Percentiles rank a stretch among this genome's conserved stretches.
phyloP scores from a whole-genome alignment of 2,113 vertebrate genomes.

The Hassar affinis region DNA sequence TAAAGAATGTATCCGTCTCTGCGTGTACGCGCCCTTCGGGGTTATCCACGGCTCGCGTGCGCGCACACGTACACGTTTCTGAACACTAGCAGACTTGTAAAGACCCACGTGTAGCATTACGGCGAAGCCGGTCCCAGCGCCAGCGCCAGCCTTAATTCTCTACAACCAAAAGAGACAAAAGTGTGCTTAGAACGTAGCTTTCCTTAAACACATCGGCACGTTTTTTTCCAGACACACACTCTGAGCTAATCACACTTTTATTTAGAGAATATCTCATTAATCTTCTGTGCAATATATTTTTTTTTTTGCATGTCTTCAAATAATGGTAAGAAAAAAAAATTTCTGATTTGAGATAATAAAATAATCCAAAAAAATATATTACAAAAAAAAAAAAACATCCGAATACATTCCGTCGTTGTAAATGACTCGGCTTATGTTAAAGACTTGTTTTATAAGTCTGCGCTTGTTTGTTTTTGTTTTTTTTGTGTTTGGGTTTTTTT shows the following conservation, averaged over 20 bases:
- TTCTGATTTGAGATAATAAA: constrained; percentile 70
- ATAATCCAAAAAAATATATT: constrained; percentile 28
- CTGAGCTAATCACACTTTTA: constrained; percentile 69
- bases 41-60: constrained; percentile 48
- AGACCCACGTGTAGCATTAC: constrained; percentile 55
- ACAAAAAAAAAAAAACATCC: constrained; percentile 62
- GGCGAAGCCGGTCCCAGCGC: constrained; percentile 63
- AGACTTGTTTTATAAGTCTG: constrained; percentile 99
- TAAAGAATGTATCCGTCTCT: constrained; percentile 66
- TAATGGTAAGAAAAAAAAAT: constrained; percentile 79
- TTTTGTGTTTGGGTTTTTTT: too few relatives aligned
- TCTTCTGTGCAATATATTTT: constrained; percentile 97
- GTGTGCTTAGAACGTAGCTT: constrained; percentile 55
- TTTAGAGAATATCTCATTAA: constrained; percentile 76
- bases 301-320: constrained; percentile 89
- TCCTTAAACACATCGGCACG: constrained; percentile 48
- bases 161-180: constrained; percentile 64
- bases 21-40: constrained; percentile 48
- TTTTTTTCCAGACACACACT: constrained; percentile 43
- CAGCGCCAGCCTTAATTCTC: constrained; percentile 71
- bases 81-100: constrained; percentile 35
- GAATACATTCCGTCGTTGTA: constrained; percentile 85
- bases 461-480: constrained; percentile 55
- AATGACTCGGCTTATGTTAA: constrained; percentile 79
- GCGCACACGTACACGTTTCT: constrained; percentile 19